These are phyloP conservation scores for Corticium candelabrum DNA, from an alignment of 37 sponge, comb jelly and placozoan species.

Conservation along the genomic window DNA sequence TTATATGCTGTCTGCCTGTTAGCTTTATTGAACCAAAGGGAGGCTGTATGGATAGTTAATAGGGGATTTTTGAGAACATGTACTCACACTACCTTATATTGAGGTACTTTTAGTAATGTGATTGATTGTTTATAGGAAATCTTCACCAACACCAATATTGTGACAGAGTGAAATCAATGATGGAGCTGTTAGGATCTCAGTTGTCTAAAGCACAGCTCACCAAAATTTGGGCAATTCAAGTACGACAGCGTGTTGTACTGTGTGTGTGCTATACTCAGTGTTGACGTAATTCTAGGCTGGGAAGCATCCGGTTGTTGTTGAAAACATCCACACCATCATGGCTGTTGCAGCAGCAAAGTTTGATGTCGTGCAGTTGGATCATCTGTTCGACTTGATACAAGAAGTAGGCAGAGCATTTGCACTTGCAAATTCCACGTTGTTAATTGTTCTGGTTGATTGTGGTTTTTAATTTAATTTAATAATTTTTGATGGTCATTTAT, in stretches of 20 bases:
- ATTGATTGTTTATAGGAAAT: constrained; percentile 77
- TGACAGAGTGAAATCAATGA: constrained; percentile 75
- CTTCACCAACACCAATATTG: constrained; percentile 94
- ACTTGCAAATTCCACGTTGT: no score
- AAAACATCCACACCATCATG: constrained; percentile 73
- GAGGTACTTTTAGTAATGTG: no score
- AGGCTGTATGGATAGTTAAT: no score
- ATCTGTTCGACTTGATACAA: constrained; percentile 64
- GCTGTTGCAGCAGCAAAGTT: constrained; percentile 67
- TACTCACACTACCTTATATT: no score
- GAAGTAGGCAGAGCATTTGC: no score
- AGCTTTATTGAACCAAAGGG: no score
- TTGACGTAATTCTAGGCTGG: constrained; percentile 18
- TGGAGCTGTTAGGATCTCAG: constrained; percentile 77
- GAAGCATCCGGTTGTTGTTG: constrained; percentile 36
- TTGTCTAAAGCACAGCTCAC: constrained; percentile 67
- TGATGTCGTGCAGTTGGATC: constrained; percentile 58
- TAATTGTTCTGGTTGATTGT: no score
- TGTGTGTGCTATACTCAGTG: no score
- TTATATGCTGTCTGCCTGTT: no score
- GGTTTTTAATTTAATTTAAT: neutral
- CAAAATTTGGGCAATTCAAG: constrained; percentile 82
- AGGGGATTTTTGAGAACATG: no score
- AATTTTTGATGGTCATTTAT: neutral
- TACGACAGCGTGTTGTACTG: no score